Conservation (phyloP, 2,113 vertebrate genomes). For the Nyctibius bracteatus region DNA sequence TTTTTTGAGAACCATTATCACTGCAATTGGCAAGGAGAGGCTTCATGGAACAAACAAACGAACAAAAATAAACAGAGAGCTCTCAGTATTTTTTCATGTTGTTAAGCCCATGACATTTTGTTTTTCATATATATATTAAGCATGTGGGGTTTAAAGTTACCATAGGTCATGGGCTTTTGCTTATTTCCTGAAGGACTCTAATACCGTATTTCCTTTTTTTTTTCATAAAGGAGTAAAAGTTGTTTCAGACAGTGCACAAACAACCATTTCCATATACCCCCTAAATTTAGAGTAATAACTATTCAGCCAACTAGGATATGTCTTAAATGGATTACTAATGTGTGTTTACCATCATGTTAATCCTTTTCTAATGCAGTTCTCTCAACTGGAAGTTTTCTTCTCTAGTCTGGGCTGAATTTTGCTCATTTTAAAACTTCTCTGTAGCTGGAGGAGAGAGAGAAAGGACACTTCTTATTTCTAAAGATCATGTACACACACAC, state of each 20-base stretch:
- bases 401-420: neutral
- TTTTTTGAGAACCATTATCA: slow-evolving; percentile 2
- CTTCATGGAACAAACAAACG: neutral
- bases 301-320: neutral
- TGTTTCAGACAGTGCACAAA: neutral
- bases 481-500: accelerated
- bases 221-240: neutral
- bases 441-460: neutral
- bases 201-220: neutral
- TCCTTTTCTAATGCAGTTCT: neutral
- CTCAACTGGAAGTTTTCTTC: neutral
- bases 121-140: slow-evolving; percentile 13
- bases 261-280: neutral
- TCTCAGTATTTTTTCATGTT: neutral
- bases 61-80: slow-evolving; percentile 23
- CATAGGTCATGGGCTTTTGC: neutral
- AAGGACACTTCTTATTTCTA: neutral
- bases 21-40: neutral
- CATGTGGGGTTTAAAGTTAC: neutral
- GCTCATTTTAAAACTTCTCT: neutral
- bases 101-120: neutral
- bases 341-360: neutral
- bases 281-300: neutral
- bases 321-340: neutral
- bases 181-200: neutral